Evolutionary conservation across 2,888 invertebrate genomes (phyloP).

Genomic region (Chelonus formosanus): DNA sequence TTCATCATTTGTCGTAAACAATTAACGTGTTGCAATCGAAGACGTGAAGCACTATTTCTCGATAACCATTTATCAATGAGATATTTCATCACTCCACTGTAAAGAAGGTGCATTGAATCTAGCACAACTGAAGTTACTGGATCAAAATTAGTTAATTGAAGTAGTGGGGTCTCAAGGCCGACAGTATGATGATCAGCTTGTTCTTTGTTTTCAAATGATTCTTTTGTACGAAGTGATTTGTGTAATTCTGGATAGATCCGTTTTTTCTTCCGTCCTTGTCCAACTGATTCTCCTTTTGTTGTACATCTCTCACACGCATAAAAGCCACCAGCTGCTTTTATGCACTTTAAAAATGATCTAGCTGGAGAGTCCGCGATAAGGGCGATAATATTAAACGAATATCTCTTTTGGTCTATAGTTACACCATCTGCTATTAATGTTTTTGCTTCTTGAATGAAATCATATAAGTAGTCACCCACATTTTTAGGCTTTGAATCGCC

Average conservation of each 20-base stretch:
- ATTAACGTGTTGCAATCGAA: too few species aligned
- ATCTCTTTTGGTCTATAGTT: neutral
- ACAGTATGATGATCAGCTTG: conserved; percentile 37
- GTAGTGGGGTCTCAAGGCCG: conserved; percentile 28
- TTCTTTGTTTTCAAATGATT: conserved; percentile 35
- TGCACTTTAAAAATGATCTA: conserved; percentile 15
- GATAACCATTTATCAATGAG: conserved; percentile 6
- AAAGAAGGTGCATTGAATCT: conserved; percentile 43
- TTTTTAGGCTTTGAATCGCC: conserved; percentile 32
- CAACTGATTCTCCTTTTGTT: neutral
- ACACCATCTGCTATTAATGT: too few species aligned
- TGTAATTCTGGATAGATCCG: conserved; percentile 22
- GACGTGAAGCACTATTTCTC: too few species aligned
- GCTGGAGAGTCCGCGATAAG: conserved; percentile 14
- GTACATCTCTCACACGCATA: conserved; percentile 29
- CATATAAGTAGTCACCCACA: neutral
- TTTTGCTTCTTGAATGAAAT: conserved; percentile 9
- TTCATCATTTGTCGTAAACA: too few species aligned
- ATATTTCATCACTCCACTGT: conserved; percentile 25
- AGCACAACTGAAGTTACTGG: conserved; percentile 32
- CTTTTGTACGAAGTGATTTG: conserved; percentile 29
- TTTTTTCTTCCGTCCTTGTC: neutral
- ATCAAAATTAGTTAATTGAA: conserved; percentile 38
- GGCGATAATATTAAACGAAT: neutral
- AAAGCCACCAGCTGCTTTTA: conserved; percentile 12